Evolutionary conservation across 2,888 invertebrate species (phyloP).

Genomic region (Drosophila paranaensis): DNA sequence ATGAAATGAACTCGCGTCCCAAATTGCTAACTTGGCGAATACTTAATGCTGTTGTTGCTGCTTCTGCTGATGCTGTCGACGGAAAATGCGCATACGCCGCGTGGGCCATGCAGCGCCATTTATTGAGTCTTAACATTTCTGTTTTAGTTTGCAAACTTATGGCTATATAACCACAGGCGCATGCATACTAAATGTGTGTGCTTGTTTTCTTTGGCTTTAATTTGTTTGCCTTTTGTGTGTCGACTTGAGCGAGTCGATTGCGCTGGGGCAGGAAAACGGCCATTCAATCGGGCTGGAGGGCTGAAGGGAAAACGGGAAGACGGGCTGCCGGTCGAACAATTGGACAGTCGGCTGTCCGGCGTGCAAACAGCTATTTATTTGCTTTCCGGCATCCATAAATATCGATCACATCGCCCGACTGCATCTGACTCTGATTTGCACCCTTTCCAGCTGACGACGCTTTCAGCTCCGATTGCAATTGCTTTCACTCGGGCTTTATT

Average conservation of each 20-base stretch:
- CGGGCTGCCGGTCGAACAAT: slow-evolving; percentile 6
- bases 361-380: slow-evolving; percentile 50
- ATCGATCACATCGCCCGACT: slow-evolving; percentile 70
- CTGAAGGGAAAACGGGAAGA: background rate
- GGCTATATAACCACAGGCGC: slow-evolving; percentile 6
- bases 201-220: slow-evolving; percentile 23
- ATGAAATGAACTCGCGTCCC: slow-evolving; percentile 52
- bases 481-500: slow-evolving; percentile 46
- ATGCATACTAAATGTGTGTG: slow-evolving; percentile 13
- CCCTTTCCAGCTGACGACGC: slow-evolving; percentile 3
- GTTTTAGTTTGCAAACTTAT: slow-evolving; percentile 51
- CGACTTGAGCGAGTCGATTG: slow-evolving; percentile 27
- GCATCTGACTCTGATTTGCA: slow-evolving; percentile 60
- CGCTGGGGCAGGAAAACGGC: slow-evolving; percentile 16
- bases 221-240: slow-evolving; percentile 29
- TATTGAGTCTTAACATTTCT: slow-evolving; percentile 28
- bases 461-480: slow-evolving; percentile 25
- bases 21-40: slow-evolving; percentile 40
- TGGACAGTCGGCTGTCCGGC: slow-evolving; percentile 31
- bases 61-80: background rate
- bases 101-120: slow-evolving; percentile 25
- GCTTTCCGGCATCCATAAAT: slow-evolving; percentile 65
- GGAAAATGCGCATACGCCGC: slow-evolving; percentile 55
- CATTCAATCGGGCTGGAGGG: slow-evolving; percentile 7
- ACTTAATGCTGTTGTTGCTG: slow-evolving; percentile 24